Evolutionary conservation across 2,113 vertebrate genomes (phyloP), one percentile per base, ranked within the genome.

Genomic region (Ictalurus furcatus): DNA sequence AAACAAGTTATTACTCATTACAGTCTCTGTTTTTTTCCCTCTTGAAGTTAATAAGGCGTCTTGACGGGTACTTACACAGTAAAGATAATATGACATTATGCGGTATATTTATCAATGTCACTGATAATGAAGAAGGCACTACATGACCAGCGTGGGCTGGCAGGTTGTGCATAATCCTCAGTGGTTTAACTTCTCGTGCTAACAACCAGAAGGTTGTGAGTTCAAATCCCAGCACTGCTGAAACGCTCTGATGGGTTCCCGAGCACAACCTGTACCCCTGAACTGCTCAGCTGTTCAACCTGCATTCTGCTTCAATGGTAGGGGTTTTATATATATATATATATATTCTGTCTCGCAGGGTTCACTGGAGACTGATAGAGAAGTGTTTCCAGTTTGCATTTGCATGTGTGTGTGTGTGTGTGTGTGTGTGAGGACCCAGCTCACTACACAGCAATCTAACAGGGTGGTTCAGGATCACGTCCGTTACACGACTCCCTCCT

Each of bases 401-500:
- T 52, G 86, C 78, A 83, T 78, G 79, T 21, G 58, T 78, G n/a
- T 79, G 63, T 48, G 88, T 73, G 48, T 79, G 52, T 71, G 84
- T 79, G 52, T 71, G 84, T 76, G 86, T 76, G 73, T 76, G 69
- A 34, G 69, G 8, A 17, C n/a, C n/a, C 67, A 69, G 34, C 71
- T 73, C 71, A 48, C 73, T 76, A 25, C 73, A 76, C 40, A 76
- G 21, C 40, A 76, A 48, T 76, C 56, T 23, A 86, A 88, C 80
- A 87, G 76, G 84, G 58, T 85, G 30, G 73, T 90, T 89, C 83
- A 40, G 87, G 89, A 90, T 90, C 90, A 91, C 44, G 84, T 89
- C 91, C 90, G 86, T 92, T 90, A 78, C 73, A 86, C 84, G 86
- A 91, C 61, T 59, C 59, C 48, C 58, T 63, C 84, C n/a, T 85